Percentiles rank a stretch among this genome's conserved stretches.
These are phyloP conservation scores for Luffia ferchaultella DNA, from an alignment of 2,888 invertebrate species.

Conservation along the genomic window DNA sequence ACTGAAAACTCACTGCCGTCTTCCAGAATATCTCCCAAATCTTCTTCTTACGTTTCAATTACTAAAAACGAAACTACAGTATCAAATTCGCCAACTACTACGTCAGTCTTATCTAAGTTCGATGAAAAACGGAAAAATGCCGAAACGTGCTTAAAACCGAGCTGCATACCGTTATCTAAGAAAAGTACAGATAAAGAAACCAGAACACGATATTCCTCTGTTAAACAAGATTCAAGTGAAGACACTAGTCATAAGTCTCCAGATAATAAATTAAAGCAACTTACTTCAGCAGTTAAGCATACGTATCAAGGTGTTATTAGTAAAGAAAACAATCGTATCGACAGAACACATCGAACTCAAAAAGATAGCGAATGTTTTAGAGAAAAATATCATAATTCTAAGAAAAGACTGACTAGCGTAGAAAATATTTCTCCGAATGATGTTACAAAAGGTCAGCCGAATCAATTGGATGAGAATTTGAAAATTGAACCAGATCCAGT, in stretches of 20 bases:
- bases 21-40: constrained; percentile 56
- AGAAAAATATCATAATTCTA: constrained; percentile 62
- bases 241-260: constrained; percentile 26
- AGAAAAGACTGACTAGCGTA: constrained; percentile 67
- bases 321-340: constrained; percentile 45
- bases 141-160: constrained; percentile 41
- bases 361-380: constrained; percentile 56
- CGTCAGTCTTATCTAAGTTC: constrained; percentile 24
- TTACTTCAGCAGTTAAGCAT: constrained; percentile 31
- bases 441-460: constrained; percentile 34
- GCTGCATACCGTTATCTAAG: constrained; percentile 52
- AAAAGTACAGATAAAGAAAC: constrained; percentile 37
- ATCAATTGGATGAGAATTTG: constrained; percentile 35
- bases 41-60: constrained; percentile 28
- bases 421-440: constrained; percentile 53
- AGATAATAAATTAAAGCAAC: constrained; percentile 37
- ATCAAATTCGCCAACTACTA: constrained; percentile 27
- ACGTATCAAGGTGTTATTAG: constrained; percentile 45
- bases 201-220: constrained; percentile 38
- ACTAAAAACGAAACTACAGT: constrained; percentile 39
- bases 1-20: constrained; percentile 55
- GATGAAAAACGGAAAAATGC: constrained; percentile 43
- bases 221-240: constrained; percentile 32
- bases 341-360: constrained; percentile 57
- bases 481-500: constrained; percentile 29